phyloP scores from a whole-genome alignment of 1,140 invertebrate species.

The Drosophila arawakana region DNA sequence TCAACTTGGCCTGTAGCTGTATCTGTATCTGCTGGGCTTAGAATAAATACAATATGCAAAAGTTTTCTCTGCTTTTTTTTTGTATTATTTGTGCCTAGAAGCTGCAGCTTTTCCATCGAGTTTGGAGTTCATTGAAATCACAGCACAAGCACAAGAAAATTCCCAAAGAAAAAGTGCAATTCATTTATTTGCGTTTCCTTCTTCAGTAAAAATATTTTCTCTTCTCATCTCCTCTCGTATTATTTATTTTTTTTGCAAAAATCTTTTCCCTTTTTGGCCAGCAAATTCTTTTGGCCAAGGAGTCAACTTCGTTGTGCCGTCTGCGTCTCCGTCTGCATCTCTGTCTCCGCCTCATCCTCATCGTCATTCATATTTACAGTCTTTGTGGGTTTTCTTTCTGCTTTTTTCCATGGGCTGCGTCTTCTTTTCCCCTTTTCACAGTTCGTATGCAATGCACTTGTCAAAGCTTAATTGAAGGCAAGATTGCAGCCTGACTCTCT shows the following conservation, averaged over 20 bases:
- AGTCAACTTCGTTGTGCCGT: slow-evolving; percentile 35
- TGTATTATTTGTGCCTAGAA: slow-evolving; percentile 22
- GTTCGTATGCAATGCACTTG: slow-evolving; percentile 78
- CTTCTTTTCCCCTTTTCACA: slow-evolving; percentile 43
- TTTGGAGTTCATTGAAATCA: slow-evolving; percentile 70
- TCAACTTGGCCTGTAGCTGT: not conserved
- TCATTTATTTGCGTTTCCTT: slow-evolving; percentile 83
- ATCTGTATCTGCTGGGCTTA: slow-evolving; percentile 59
- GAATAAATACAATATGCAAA: slow-evolving; percentile 80
- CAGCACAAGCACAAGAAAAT: slow-evolving; percentile 63
- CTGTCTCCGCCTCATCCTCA: slow-evolving; percentile 7
- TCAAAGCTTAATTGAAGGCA: slow-evolving; percentile 84
- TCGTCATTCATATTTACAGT: slow-evolving; percentile 76
- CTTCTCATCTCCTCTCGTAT: not conserved
- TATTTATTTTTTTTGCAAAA: slow-evolving; percentile 15
- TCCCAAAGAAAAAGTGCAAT: slow-evolving; percentile 80
- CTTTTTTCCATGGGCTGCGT: slow-evolving; percentile 28
- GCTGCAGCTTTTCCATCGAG: slow-evolving; percentile 60
- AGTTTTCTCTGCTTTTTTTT: slow-evolving; percentile 52
- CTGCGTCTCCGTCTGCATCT: slow-evolving; percentile 15
- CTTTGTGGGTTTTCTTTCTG: slow-evolving; percentile 58
- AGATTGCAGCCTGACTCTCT: slow-evolving; percentile 66
- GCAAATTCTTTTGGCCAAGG: slow-evolving; percentile 61
- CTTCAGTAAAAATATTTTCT: slow-evolving; percentile 46
- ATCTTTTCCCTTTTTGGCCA: slow-evolving; percentile 47